Evolutionary conservation across 2,113 vertebrate genomes (phyloP), one percentile per base, ranked within the genome.

Genomic region (Chinchilla lanigera): DNA sequence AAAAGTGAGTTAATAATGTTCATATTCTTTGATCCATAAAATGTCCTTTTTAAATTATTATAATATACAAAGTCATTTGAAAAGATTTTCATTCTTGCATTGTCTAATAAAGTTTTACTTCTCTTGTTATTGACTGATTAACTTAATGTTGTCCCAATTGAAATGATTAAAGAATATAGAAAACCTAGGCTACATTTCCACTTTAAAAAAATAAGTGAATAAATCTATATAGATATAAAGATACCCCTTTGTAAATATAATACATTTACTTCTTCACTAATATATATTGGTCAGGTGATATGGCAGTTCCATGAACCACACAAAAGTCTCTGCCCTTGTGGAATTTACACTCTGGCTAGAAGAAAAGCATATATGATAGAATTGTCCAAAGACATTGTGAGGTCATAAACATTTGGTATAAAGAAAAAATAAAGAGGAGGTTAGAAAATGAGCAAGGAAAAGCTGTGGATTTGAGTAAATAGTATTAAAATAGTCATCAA

Each of bases 1-100:
- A 20, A 81, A 86, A 13, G 3, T 90, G 10, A 96, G 26, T 89
- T 84, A 82, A 89, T 83, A 93, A 28, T 94, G 9, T 94, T 94
- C 7, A 67, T 80, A 50, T 22, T 41, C 19, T 95, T 38, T 85
- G 4, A 94, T 56, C 3, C 16, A 41, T 89, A 52, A 78, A 33
- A 75, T 69, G 83, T 92, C 17, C 8, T 92, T 95, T 5, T 86
- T 10, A 28, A 50, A 81, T 94, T 95, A 80, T 61, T 83, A 35
- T 86, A 83, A 84, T 65, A 47, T 7, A 82, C 6, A 86, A 93
- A 63, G 7, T 92, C 33, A 97, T 87, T 94, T 83, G 71, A 80
- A 82, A 88, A 0, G 19, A 75, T 67, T 86, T 91, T 94, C 28
- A 90, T 61, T 82, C 52, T 92, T 28, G 24, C 1, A 65, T 87